Percentiles rank a stretch among this genome's conserved stretches.
phyloP scores from a whole-genome alignment of 2,113 vertebrate species.

The Tetraodon nigroviridis region DNA sequence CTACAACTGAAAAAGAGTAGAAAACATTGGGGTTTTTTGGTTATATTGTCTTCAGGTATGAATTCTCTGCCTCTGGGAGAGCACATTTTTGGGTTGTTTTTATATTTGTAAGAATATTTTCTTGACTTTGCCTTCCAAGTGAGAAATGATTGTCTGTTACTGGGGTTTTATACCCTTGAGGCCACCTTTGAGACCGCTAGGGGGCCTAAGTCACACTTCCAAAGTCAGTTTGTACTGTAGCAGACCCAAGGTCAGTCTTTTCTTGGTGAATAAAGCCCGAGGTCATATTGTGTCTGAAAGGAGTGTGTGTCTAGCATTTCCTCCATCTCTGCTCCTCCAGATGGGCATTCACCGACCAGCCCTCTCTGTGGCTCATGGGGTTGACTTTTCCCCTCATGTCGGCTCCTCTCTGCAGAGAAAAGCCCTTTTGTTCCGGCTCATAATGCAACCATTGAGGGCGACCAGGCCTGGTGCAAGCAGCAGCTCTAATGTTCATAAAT shows the following conservation, averaged over 20 bases:
- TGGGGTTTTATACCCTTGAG: background rate
- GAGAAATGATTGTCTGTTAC: no score
- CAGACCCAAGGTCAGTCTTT: background rate
- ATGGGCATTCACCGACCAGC: conserved; percentile 5
- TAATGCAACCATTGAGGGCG: conserved; percentile 45
- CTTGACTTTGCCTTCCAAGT: background rate
- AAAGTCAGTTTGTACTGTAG: background rate
- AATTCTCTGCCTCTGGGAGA: no score
- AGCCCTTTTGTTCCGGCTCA: conserved; percentile 39
- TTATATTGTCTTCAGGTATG: no score
- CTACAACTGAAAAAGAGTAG: no score
- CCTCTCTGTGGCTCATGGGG: background rate
- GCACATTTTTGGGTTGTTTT: no score
- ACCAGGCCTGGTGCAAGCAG: conserved; percentile 16
- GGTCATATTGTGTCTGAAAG: conserved; percentile 14
- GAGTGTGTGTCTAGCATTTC: background rate
- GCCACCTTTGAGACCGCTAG: conserved; percentile 7
- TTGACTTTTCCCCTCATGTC: background rate
- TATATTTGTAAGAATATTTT: no score
- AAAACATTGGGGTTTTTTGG: no score
- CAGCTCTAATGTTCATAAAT: conserved; percentile 37
- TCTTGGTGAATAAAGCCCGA: conserved; percentile 7
- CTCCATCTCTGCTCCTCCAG: conserved; percentile 10
- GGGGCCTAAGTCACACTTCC: background rate
- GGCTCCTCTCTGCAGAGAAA: conserved; percentile 19